phyloP scores from a whole-genome alignment of 2,113 vertebrate species.

The Pelvicachromis taeniatus region DNA sequence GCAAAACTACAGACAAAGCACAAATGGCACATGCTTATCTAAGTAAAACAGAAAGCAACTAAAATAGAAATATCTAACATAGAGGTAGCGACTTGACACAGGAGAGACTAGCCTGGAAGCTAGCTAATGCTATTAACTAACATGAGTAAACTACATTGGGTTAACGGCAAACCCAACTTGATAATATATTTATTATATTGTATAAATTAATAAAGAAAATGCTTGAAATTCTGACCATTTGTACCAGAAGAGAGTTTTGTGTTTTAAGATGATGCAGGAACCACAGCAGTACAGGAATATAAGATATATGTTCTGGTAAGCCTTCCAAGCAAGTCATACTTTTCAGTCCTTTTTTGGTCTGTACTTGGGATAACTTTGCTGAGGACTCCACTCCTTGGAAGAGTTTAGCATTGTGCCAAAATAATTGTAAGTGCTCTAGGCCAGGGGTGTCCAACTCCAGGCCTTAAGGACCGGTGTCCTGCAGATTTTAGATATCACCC shows the following conservation, averaged over 20 bases:
- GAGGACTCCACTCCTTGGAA: background rate
- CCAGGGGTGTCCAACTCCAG: no score
- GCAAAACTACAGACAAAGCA: rapidly evolving
- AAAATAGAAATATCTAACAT: background rate
- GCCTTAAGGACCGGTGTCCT: no score
- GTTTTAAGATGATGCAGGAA: background rate
- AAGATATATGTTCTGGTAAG: background rate
- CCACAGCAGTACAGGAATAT: background rate
- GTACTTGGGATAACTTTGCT: background rate
- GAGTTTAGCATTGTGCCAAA: background rate
- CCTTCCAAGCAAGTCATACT: background rate
- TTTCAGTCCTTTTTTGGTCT: background rate
- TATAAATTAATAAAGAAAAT: background rate
- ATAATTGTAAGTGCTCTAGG: background rate
- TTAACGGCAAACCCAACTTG: background rate
- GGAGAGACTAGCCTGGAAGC: background rate
- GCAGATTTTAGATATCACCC: no score
- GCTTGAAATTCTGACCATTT: background rate
- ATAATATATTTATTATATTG: background rate
- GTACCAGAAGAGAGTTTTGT: background rate
- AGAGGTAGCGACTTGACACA: background rate
- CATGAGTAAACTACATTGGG: background rate
- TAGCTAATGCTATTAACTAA: background rate
- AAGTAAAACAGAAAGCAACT: background rate
- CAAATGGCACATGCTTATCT: background rate